Conservation (phyloP, 2,797 vertebrate genomes). For the Chrosomus eos region DNA sequence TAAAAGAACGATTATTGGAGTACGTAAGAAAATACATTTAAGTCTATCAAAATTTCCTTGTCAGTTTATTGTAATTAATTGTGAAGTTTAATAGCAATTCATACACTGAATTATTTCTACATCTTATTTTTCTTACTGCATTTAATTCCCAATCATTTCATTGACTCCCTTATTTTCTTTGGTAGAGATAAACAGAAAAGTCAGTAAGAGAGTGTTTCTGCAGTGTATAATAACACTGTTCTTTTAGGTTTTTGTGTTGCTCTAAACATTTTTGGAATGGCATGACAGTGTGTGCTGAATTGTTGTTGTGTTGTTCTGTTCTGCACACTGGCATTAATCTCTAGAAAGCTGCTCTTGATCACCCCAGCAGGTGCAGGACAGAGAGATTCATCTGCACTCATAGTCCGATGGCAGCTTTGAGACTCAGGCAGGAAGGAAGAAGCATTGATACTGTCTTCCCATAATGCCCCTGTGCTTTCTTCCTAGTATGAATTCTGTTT, state of each 20-base stretch:
- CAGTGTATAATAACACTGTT: not conserved
- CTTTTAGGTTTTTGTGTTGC: not conserved
- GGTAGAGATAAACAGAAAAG: not conserved
- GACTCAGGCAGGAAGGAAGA: conserved; percentile 43
- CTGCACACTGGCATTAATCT: conserved; percentile 43
- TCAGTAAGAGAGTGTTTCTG: not conserved
- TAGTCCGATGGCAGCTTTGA: conserved; percentile 39
- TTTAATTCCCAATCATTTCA: conserved; percentile 12
- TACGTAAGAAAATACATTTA: not conserved
- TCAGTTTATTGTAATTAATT: not conserved
- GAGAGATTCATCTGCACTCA: conserved; percentile 37
- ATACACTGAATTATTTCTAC: not conserved
- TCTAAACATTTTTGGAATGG: not conserved
- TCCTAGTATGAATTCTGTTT: conserved; percentile 37
- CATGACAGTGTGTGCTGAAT: not conserved
- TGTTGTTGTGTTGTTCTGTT: conserved; percentile 1
- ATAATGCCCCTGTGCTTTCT: conserved; percentile 40
- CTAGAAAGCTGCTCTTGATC: conserved; percentile 38
- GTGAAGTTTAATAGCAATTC: not conserved
- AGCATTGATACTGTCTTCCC: conserved; percentile 41
- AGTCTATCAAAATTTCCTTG: not conserved
- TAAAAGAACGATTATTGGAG: not conserved
- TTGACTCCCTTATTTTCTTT: not conserved
- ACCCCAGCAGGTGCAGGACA: conserved; percentile 46
- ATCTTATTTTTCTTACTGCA: not conserved